Percentiles rank a stretch among this genome's conserved stretches.
Evolutionary conservation across 2,113 vertebrate genomes (phyloP).

Genomic region (Apus apus): DNA sequence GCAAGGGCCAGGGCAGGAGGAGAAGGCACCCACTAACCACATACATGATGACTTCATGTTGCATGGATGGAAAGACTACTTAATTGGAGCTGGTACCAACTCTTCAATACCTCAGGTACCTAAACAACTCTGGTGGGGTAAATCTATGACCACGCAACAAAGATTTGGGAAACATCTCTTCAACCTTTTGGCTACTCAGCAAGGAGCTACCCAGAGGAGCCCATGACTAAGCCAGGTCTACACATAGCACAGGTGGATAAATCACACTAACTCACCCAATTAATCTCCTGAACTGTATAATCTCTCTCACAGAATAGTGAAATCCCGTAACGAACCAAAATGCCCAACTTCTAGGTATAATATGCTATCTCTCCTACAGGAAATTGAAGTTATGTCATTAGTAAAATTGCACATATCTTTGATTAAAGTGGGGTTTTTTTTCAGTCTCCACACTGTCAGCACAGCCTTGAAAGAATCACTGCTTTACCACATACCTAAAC

Average conservation of each 20-base stretch:
- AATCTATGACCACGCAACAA: not conserved
- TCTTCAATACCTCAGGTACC: fast-evolving
- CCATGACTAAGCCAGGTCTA: not conserved
- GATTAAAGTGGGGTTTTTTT: not conserved
- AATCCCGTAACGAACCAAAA: not conserved
- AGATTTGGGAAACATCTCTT: not conserved
- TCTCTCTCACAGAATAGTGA: not conserved
- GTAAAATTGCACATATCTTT: not conserved
- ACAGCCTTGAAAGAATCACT: not conserved
- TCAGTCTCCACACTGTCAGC: not conserved
- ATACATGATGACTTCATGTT: not conserved
- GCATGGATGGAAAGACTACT: not conserved
- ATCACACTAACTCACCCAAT: not conserved
- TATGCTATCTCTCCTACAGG: not conserved
- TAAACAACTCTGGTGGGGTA: not conserved
- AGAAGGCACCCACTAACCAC: not conserved
- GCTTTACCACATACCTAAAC: not conserved
- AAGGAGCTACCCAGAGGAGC: not conserved
- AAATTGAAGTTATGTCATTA: not conserved
- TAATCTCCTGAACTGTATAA: not conserved
- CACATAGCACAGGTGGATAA: not conserved
- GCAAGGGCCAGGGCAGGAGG: fast-evolving
- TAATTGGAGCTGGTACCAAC: not conserved
- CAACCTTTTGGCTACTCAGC: not conserved
- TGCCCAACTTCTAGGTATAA: not conserved